Evolutionary conservation across 2,888 invertebrate species (phyloP), one percentile per base, ranked within the genome.

Genomic region (Hemistola chrysoprasaria): DNA sequence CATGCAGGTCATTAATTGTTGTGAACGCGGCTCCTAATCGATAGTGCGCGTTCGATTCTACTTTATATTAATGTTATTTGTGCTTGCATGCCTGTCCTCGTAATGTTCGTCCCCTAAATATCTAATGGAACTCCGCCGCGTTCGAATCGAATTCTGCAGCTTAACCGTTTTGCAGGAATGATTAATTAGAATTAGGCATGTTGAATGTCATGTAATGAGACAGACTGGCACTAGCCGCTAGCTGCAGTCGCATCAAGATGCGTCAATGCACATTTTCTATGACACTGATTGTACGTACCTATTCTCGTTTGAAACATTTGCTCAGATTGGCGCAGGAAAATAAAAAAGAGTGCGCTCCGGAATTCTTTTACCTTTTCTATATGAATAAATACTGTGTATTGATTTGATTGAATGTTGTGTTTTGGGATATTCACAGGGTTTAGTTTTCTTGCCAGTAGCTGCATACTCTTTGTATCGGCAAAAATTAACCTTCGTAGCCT

Each of bases 1-100:
- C 87, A 87, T 86, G 81, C 87, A 87, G 85, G 87, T 87, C 87
- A 88, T 88, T 88, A 88, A 88, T 88, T 88, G 87, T 86, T 82
- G 86, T 84, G 84, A 85, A 81, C 85, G 84, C 81, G 78, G 68
- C 73, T 83, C 72, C 87, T 87, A 88, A 88, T 88, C 87, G 87
- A 88, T 88, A 87, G 82, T 72, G 76, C 73, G 76, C 81, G 84
- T 85, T 86, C 86, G 84, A 87, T 86, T 87, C 86, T 78, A 83
- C 86, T 88, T 87, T 87, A 85, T 88, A 86, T 87, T 88, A 87
- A 87, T 87, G 86, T 84, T 85, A 84, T 88, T 87, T 86, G 85
- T 72, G 72, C 78, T 73, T 78, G 76, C 75, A 64, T 66, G 64
- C 71, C 63, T 59, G 58, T 62, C 57, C 62, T 53, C 44, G 50